These are phyloP conservation scores for Stenodera caucasica DNA, from an alignment of 2,888 invertebrate species.

Conservation along the genomic window DNA sequence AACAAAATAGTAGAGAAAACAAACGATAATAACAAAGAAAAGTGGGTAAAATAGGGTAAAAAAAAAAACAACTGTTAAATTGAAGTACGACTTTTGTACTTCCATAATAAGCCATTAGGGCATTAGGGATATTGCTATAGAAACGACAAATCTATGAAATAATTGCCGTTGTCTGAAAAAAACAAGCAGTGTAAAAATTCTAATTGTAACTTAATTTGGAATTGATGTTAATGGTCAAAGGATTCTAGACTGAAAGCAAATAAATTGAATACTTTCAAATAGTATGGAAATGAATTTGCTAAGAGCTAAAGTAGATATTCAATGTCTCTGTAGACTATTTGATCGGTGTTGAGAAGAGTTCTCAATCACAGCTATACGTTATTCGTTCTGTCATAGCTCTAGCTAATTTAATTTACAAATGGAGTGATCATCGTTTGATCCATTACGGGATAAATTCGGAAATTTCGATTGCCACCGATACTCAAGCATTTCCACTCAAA, in stretches of 20 bases:
- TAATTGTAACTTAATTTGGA: too few relatives aligned
- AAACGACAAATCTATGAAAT: conserved; percentile 17
- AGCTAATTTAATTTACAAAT: conserved; percentile 33
- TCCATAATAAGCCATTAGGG: background rate
- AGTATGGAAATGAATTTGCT: conserved; percentile 28
- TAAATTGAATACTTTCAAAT: conserved; percentile 22
- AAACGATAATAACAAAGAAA: too few relatives aligned
- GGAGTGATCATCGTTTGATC: conserved; percentile 34
- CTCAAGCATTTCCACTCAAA: conserved; percentile 22
- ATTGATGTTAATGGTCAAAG: too few relatives aligned
- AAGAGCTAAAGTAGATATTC: conserved; percentile 13
- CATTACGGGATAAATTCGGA: conserved; percentile 29
- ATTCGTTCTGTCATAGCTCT: conserved; percentile 33
- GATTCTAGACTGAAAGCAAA: too few relatives aligned
- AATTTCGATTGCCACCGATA: conserved; percentile 28
- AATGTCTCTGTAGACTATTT: conserved; percentile 20
- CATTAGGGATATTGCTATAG: background rate
- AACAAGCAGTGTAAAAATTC: too few relatives aligned
- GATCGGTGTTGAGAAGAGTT: conserved; percentile 32
- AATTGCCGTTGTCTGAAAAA: conserved; percentile 18
- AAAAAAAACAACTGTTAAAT: too few relatives aligned
- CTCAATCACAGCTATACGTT: conserved; percentile 35
- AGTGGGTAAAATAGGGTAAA: too few relatives aligned
- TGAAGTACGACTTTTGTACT: background rate
- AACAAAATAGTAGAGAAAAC: too few relatives aligned